Percentiles rank a stretch among this genome's conserved stretches.
Evolutionary conservation across 1,140 invertebrate genomes (phyloP).

Genomic region (Rhyzopertha dominica): DNA sequence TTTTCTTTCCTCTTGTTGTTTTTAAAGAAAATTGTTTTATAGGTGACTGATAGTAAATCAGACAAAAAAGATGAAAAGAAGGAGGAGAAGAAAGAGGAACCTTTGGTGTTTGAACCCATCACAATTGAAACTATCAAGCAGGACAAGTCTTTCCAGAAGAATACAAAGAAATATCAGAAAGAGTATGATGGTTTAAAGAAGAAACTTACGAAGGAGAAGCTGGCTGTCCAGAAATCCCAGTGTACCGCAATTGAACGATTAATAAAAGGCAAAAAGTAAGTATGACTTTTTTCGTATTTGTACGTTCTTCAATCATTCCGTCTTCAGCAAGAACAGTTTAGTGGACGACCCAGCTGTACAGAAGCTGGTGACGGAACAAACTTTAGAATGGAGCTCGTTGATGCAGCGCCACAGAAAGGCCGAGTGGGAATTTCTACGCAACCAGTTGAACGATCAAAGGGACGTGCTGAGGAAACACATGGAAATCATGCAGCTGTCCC

Average conservation of each 20-base stretch:
- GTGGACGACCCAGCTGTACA: constrained; percentile 73
- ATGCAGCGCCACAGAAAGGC: constrained; percentile 84
- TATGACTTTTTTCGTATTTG: constrained; percentile 16
- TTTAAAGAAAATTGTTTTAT: constrained; percentile 14
- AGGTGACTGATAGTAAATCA: constrained; percentile 40
- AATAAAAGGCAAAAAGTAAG: constrained; percentile 86
- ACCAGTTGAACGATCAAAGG: constrained; percentile 79
- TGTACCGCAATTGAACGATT: constrained; percentile 93
- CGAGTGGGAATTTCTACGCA: constrained; percentile 80
- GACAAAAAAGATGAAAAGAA: constrained; percentile 53
- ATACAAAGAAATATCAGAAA: constrained; percentile 94
- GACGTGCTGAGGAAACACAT: constrained; percentile 82
- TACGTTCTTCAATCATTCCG: constrained; percentile 15
- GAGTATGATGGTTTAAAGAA: constrained; percentile 90
- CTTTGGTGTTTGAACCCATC: constrained; percentile 84
- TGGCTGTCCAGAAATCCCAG: constrained; percentile 87
- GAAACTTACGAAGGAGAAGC: constrained; percentile 89
- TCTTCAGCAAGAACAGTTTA: constrained; percentile 70
- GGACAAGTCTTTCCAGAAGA: constrained; percentile 93
- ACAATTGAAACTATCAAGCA: constrained; percentile 83
- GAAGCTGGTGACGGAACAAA: constrained; percentile 82
- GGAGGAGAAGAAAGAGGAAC: constrained; percentile 67
- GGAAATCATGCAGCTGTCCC: constrained; percentile 73
- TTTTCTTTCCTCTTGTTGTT: no score
- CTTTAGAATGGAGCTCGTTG: constrained; percentile 89